These are phyloP conservation scores for Brachionus calyciflorus DNA, from an alignment of 1,140 invertebrate genomes.

Conservation along the genomic window DNA sequence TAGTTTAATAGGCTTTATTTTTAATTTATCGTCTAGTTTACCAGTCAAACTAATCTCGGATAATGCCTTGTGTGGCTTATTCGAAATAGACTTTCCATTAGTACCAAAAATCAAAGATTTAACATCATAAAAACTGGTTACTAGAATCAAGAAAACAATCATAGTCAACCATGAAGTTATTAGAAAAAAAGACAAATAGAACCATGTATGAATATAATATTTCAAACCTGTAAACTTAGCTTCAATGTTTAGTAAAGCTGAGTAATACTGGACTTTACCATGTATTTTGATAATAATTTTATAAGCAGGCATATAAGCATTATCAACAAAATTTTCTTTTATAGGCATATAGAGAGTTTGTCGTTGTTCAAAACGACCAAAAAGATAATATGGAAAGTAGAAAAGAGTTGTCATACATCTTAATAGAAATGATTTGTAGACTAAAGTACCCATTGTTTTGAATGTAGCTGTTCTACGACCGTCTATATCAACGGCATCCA, in stretches of 20 bases:
- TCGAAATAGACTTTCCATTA: background rate
- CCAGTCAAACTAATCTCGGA: too few relatives aligned
- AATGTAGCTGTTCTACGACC: background rate
- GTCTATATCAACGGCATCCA: conserved; percentile 32
- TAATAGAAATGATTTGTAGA: conserved; percentile 41
- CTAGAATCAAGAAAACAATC: background rate
- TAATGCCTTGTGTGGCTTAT: background rate
- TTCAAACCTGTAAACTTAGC: conserved; percentile 34
- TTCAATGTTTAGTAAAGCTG: conserved; percentile 10
- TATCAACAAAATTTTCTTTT: conserved; percentile 38
- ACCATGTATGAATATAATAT: conserved; percentile 28
- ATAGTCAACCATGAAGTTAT: background rate
- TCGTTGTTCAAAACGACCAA: conserved; percentile 40
- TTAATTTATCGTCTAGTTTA: too few relatives aligned
- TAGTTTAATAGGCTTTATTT: background rate
- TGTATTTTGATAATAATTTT: conserved; percentile 34
- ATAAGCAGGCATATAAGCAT: conserved; percentile 38
- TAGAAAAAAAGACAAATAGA: background rate
- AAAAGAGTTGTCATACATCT: conserved; percentile 23
- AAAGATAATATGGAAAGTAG: conserved; percentile 31
- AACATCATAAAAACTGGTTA: conserved; percentile 7
- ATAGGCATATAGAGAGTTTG: conserved; percentile 13
- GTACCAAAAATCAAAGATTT: background rate
- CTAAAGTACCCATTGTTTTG: conserved; percentile 43
- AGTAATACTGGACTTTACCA: conserved; percentile 19